Base-by-base conservation (phyloP, 2,888 invertebrate genomes). In the Drosophila mimetica region DNA sequence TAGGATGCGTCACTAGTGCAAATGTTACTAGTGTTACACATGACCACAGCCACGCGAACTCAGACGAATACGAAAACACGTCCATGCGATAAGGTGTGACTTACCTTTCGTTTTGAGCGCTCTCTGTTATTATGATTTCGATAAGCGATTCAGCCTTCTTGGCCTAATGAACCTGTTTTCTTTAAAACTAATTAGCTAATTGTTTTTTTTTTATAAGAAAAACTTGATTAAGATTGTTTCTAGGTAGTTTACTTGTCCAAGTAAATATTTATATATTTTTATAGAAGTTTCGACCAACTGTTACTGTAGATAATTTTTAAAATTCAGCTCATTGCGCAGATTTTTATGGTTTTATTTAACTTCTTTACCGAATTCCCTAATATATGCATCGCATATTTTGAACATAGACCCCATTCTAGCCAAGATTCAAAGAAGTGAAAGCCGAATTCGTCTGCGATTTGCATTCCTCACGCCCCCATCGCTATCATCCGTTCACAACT, bases 1-100 rank as follows among this genome's bases (percentile, higher is more conserved):
- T 7, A 5, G 60, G 32, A 76, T 82, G 83, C 71, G 66, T 82
- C 71, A 71, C 58, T 36, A 25, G 47, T 48, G 16, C n/a, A 25
- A 52, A 73, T 59, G n/a, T n/a, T n/a, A n/a, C n/a, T n/a, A n/a
- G 54, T 47, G 25, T 28, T 34, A 55, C 70, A 61, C 66, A 65
- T 66, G 75, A 61, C 53, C 61, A 57, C 64, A 58, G 64, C 51
- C 42, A 65, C 52, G 48, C 25, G 39, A 47, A 46, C 39, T 44
- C 37, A 57, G 36, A 55, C 30, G n/a, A 30, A 46, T 47, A 30
- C 14, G 13, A 65, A 37, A 25, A 25, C 70, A 53, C 64, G 48
- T 50, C 36, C 42, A n/a, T 4, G 37, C 47, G 52, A 70, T 70
- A 52, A 39, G 59, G 28, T n/a, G 36, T 5, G 66, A 65, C 13